Base-by-base conservation (phyloP, 2,888 invertebrate species). In the Sinotaia quadrata region DNA sequence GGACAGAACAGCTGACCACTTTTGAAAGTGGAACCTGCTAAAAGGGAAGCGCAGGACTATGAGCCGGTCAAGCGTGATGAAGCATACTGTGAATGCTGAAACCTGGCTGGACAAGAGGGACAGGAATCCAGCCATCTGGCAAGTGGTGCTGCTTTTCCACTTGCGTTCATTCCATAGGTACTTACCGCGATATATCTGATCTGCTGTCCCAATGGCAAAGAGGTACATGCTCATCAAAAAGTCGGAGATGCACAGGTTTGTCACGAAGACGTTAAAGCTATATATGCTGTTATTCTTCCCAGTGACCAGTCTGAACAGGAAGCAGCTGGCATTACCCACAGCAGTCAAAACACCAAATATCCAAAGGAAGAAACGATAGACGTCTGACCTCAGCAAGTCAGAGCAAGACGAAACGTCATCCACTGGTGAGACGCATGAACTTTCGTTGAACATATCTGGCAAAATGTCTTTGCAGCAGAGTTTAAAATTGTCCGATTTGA, bases 31-130 rank as follows among this genome's bases (percentile, higher is more conserved):
- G 15, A 72, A 41, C 18, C 68, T 65, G n/a, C 70, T 89, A 57
- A 92, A 85, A 18, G 92, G 91, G 72, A 91, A 88, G 18, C 91
- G 90, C 44, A 92, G 91, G 0, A 91, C 91, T 73, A 91, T 88
- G 75, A 91, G 89, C 18, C 92, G 89, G 82, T 92, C 92, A 88
- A 91, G 89, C 0, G 92, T 92, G 65, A 92, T 91, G 72, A 92
- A 77, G 0, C 91, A 90, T 15, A 92, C 87, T 59, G 91, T 89
- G 71, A 92, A 82, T 2, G 91, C 91, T 0, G 92, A 92, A 3
- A 91, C 91, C 82, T 92, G 91, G 69, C 91, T 91, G 67, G 91
- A 91, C 29, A 79, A 18, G 8, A 77, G 68, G 1, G 78, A 72
- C 27, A 80, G 37, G 18, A 75, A 67, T 15, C 82, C 82, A 8